A percentile compares a stretch with the other conserved stretches of the same genome.
Conservation (phyloP, 2,113 vertebrate species). For the Cariama cristata region DNA sequence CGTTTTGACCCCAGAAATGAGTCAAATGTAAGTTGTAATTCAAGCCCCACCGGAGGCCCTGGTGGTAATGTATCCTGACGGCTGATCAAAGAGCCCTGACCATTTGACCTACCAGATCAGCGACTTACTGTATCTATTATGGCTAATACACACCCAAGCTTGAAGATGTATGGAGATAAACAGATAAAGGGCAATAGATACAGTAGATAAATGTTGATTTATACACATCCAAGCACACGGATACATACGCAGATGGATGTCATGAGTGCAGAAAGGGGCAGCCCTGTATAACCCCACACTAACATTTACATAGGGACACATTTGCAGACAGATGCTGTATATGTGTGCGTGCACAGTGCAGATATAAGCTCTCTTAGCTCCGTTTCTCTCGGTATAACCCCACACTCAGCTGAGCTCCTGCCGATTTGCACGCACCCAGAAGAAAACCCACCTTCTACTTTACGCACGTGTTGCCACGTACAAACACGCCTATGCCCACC, state of each 20-base stretch:
- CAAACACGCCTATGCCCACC: fast-evolving
- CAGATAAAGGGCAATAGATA: constrained; percentile 30
- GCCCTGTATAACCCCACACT: not conserved
- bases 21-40: constrained; percentile 88
- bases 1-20: constrained; percentile 84
- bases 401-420: not conserved
- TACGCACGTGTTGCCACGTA: fast-evolving
- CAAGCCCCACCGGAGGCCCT: constrained; percentile 83
- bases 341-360: fast-evolving
- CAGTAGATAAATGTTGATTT: constrained; percentile 48
- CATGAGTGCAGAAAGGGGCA: not conserved
- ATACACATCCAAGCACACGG: not conserved
- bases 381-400: not conserved
- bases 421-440: not conserved
- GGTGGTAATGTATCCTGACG: constrained; percentile 85
- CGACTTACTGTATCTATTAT: constrained; percentile 75
- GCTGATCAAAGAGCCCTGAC: constrained; percentile 85
- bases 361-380: not conserved
- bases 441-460: not conserved
- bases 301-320: fast-evolving
- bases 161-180: constrained; percentile 4
- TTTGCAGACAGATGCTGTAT: not conserved
- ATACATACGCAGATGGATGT: not conserved
- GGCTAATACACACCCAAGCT: constrained; percentile 52
- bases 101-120: constrained; percentile 84